Base-by-base conservation (phyloP, 53 echinoderm and acorn worm species). In the Paracentrotus lividus region DNA sequence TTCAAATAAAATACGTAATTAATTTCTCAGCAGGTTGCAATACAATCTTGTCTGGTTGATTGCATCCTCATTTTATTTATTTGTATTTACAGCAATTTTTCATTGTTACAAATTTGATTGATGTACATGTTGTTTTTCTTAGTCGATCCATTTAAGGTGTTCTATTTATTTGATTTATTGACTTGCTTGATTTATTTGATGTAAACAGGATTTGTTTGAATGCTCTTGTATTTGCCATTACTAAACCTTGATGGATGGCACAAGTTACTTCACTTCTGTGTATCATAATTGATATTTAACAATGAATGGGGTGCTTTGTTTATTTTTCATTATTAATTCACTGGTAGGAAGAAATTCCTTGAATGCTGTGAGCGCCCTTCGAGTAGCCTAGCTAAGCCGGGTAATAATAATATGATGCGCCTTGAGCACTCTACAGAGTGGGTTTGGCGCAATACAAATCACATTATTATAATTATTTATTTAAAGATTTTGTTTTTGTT, bases 1-100 rank as follows among this genome's bases (percentile, higher is more conserved):
- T 81, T 45, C 47, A n/a, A 81, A 49, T 45, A 45, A 47, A 81
- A 47, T 45, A 81, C 18, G 81, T 47, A 81, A 81, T 81, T 81
- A 45, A 81, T 45, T 81, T 81, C 81, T 15, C 45, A n/a, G 44
- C 49, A 9, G 81, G 81, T 49, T 47, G n/a, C n/a, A 1, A 8
- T 12, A 26, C 44, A 47, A 43, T 26, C 47, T 47, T 81, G 33
- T 81, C 13, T 47, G 47, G 45, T 10, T n/a, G 24, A 45, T 81
- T 45, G n/a, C 81, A n/a, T 81, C 40, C 40, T n/a, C 24, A 3
- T 5, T 47, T 14, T 81, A 47, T 81, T 81, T 81, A 81, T 81
- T 81, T 45, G 47, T 81, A 47, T 81, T 81, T 47, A 45, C n/a
- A 24, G 44, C 2, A 1, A 24, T 26, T 81, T 47, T 12, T 9